Base-by-base conservation (phyloP, 2,888 invertebrate species). In the Sussaba pulchella region DNA sequence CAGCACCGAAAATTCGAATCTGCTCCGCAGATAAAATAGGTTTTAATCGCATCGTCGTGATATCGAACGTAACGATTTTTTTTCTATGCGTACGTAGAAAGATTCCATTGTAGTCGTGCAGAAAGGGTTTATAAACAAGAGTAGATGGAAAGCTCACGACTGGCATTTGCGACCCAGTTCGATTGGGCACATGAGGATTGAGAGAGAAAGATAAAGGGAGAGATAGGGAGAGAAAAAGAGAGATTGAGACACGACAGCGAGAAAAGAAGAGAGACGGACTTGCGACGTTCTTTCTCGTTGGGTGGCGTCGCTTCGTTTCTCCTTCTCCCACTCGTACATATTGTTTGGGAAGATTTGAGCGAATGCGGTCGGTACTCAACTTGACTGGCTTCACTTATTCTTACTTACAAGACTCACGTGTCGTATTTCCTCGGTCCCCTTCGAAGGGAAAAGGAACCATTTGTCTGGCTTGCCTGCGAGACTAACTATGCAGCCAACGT, bases 381-480 rank as follows among this genome's bases (percentile, higher is more conserved):
- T 87, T 88, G 83, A 82, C 84, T 85, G 86, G 87, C 87, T 87
- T 89, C 89, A 74, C 86, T 87, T 87, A 85, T 89, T 88, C 88
- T 88, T 88, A 87, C 88, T 87, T 86, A 85, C 83, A 72, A 78
- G 83, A 85, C 83, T 86, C 85, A 82, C 81, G 83, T 82, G 85
- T 88, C 88, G 86, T 83, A 84, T 86, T 86, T 86, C 83, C 84
- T 80, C 81, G 75, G 69, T 75, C 21, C 52, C 26, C 70, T 31
- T 26, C 57, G 36, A 64, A 50, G 19, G 39, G 79, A 82, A 82
- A 83, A 84, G 80, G 77, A 78, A 83, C 85, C 87, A 87, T 89
- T 87, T 87, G 89, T 89, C 85, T 86, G 89, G 88, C 89, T 89
- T 87, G 88, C 81, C 78, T 76, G 66, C 50, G 31, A 31, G 57